These are phyloP conservation scores for Myanophis thanlyinensis DNA, from an alignment of 2,113 vertebrate genomes.

Conservation along the genomic window DNA sequence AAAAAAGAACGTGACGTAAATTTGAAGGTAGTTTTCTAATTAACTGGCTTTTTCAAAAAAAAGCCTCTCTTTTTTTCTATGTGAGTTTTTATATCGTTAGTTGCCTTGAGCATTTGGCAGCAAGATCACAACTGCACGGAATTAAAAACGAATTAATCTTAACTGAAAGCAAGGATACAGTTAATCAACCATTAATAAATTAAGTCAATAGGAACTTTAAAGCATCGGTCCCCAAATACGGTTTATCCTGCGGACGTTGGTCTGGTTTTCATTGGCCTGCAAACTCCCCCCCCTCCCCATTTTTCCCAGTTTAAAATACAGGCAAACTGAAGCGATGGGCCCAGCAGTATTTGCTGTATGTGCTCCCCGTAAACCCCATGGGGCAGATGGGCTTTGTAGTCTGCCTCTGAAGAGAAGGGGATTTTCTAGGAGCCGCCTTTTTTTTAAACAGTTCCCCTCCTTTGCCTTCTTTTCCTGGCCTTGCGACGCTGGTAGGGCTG, in stretches of 20 bases:
- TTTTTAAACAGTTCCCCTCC: no score
- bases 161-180: not conserved
- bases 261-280: not conserved
- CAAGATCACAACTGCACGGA: not conserved
- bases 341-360: not conserved
- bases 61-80: not conserved
- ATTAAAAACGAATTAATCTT: not conserved
- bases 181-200: not conserved
- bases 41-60: not conserved
- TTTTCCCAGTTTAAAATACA: not conserved
- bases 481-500: not conserved
- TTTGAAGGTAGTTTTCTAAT: not conserved
- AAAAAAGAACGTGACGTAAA: not conserved
- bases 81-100: not conserved
- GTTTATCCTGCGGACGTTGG: not conserved
- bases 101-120: not conserved
- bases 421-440: no score
- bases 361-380: not conserved
- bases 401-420: not conserved
- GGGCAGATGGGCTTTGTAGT: not conserved
- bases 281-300: not conserved
- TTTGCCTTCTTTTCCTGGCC: not conserved
- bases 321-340: not conserved
- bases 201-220: not conserved
- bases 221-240: not conserved